phyloP scores from a whole-genome alignment of 2,888 invertebrate genomes.

The Acanthopleura granulata region DNA sequence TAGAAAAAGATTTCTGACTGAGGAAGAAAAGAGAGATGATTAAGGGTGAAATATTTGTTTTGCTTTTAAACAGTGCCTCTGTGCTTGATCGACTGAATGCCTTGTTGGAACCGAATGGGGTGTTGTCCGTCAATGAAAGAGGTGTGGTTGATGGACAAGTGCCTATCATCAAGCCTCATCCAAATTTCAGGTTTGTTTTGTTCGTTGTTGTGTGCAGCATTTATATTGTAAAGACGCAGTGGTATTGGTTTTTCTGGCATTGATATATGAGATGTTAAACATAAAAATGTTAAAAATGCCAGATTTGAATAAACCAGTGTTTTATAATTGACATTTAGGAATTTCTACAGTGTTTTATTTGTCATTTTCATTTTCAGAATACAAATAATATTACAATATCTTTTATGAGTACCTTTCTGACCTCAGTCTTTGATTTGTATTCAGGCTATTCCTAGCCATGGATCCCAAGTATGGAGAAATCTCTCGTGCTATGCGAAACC shows the following conservation, averaged over 20 bases:
- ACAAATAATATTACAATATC: too few relatives aligned
- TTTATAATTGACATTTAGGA: too few relatives aligned
- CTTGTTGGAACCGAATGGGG: constrained; percentile 92
- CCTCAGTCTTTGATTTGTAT: constrained; percentile 21
- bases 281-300: too few relatives aligned
- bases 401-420: too few relatives aligned
- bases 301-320: too few relatives aligned
- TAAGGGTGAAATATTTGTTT: too few relatives aligned
- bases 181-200: constrained; percentile 78
- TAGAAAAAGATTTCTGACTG: too few relatives aligned
- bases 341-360: too few relatives aligned
- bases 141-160: constrained; percentile 84
- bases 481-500: constrained; percentile 97
- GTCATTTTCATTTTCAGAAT: too few relatives aligned
- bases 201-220: not conserved
- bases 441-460: constrained; percentile 91
- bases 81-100: constrained; percentile 97
- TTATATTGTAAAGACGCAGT: too few relatives aligned
- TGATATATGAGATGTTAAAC: not conserved
- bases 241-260: not conserved
- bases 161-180: constrained; percentile 84
- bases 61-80: constrained; percentile 78
- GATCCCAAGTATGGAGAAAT: constrained; percentile 96
- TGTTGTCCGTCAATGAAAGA: constrained; percentile 89
- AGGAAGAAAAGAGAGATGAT: too few relatives aligned